Percentiles rank a stretch among this genome's conserved stretches.
Conservation (phyloP, 1,140 invertebrate species). For the Macrotrachela quadricornifera region DNA sequence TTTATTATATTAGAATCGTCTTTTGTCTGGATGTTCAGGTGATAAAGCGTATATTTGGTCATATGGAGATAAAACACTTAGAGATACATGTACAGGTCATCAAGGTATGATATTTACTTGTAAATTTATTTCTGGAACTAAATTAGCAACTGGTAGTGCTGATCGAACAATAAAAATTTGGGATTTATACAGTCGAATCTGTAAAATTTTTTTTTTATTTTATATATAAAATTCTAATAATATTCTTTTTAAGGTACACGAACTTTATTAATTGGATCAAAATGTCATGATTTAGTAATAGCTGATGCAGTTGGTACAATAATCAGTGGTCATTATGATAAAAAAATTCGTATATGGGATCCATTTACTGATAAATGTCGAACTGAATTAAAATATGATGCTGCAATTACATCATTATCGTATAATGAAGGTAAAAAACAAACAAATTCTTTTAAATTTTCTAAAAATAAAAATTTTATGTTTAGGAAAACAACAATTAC, state of each 20-base stretch:
- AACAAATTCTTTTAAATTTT: no score
- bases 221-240: not conserved
- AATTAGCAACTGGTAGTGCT: slow-evolving; percentile 57
- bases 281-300: slow-evolving; percentile 80
- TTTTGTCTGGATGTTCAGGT: slow-evolving; percentile 69
- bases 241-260: slow-evolving; percentile 46
- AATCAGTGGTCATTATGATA: slow-evolving; percentile 91
- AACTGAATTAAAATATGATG: slow-evolving; percentile 42
- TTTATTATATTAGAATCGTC: slow-evolving; percentile 36
- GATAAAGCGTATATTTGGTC: slow-evolving; percentile 89
- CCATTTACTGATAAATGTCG: slow-evolving; percentile 39
- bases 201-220: no score
- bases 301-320: slow-evolving; percentile 54
- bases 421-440: no score
- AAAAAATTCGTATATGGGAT: slow-evolving; percentile 87
- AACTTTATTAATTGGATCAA: slow-evolving; percentile 87
- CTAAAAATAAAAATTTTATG: no score
- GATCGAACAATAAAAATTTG: slow-evolving; percentile 89
- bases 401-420: no score
- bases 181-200: slow-evolving; percentile 73
- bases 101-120: slow-evolving; percentile 52
- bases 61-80: slow-evolving; percentile 52
- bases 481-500: slow-evolving; percentile 60
- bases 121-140: slow-evolving; percentile 22
- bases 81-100: slow-evolving; percentile 78